A percentile compares a stretch with the other conserved stretches of the same genome.
These are phyloP conservation scores for Cynodonichthys magdalenae DNA, from an alignment of 2,797 vertebrate genomes.

Conservation along the genomic window DNA sequence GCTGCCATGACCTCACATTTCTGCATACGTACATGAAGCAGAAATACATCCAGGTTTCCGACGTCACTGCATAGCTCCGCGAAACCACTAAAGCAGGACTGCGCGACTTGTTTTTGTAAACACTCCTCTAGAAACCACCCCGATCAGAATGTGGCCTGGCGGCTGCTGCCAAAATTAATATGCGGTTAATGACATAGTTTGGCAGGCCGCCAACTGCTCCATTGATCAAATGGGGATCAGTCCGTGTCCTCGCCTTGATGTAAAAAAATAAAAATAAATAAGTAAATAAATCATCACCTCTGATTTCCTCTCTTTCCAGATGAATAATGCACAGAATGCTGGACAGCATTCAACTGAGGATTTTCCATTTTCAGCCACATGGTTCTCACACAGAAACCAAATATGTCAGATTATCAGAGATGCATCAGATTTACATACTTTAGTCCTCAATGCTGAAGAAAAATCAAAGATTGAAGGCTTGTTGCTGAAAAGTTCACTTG, in stretches of 20 bases:
- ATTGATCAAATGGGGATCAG: conserved; percentile 75
- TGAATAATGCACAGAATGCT: no score
- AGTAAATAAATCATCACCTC: conserved; percentile 38
- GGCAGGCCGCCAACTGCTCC: conserved; percentile 61
- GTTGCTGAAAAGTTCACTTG: conserved; percentile 7
- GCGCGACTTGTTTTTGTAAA: conserved; percentile 79
- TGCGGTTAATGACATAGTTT: conserved; percentile 79
- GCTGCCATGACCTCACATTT: conserved; percentile 64
- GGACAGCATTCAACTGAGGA: conserved; percentile 46
- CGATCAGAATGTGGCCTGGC: conserved; percentile 71
- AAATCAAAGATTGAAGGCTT: conserved; percentile 41
- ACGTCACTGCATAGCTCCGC: conserved; percentile 75
- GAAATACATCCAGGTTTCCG: conserved; percentile 57
- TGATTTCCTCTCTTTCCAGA: conserved; percentile 48
- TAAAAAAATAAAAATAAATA: conserved; percentile 58
- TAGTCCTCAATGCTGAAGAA: conserved; percentile 41
- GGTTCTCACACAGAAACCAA: conserved; percentile 37
- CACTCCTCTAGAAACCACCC: conserved; percentile 76
- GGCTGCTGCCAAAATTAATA: conserved; percentile 79
- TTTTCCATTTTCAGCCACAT: conserved; percentile 48
- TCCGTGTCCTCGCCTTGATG: conserved; percentile 71
- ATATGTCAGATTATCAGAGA: conserved; percentile 60
- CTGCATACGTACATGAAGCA: conserved; percentile 57
- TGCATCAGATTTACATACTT: conserved; percentile 59
- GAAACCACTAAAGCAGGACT: conserved; percentile 71